Percentiles rank a stretch among this genome's conserved stretches.
Evolutionary conservation across 2,888 invertebrate species (phyloP).

Genomic region (Mythimna vitellina): DNA sequence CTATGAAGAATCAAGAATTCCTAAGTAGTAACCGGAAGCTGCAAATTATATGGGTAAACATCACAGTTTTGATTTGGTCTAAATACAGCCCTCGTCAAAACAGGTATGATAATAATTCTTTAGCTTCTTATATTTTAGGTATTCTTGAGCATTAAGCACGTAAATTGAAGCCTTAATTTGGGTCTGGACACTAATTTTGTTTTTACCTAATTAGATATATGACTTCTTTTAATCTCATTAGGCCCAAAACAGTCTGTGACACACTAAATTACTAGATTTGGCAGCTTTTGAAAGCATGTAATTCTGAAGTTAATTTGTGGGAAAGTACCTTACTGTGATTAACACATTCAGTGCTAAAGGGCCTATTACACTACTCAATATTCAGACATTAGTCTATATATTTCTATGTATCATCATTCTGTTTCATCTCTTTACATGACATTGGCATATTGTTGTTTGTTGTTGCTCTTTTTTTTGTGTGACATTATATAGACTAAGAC

Average conservation of each 20-base stretch:
- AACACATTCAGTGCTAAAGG: too few species aligned
- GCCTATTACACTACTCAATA: too few species aligned
- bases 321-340: too few species aligned
- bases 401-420: too few species aligned
- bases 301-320: too few species aligned
- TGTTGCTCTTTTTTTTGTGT: too few species aligned
- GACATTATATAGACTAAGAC: too few species aligned
- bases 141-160: neutral
- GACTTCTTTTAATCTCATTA: constrained; percentile 27
- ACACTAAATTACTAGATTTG: neutral
- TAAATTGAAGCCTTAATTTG: constrained; percentile 30
- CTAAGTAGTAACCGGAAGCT: neutral
- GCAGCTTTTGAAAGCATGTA: too few species aligned
- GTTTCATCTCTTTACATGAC: too few species aligned
- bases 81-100: neutral
- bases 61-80: neutral
- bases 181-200: neutral
- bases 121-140: neutral
- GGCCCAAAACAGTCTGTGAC: neutral
- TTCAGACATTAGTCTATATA: too few species aligned
- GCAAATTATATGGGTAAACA: neutral
- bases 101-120: neutral
- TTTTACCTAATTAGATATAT: neutral
- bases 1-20: too few species aligned
- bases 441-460: too few species aligned